These are phyloP conservation scores for Mizuhopecten yessoensis DNA, from an alignment of 1,140 invertebrate species.

Conservation along the genomic window DNA sequence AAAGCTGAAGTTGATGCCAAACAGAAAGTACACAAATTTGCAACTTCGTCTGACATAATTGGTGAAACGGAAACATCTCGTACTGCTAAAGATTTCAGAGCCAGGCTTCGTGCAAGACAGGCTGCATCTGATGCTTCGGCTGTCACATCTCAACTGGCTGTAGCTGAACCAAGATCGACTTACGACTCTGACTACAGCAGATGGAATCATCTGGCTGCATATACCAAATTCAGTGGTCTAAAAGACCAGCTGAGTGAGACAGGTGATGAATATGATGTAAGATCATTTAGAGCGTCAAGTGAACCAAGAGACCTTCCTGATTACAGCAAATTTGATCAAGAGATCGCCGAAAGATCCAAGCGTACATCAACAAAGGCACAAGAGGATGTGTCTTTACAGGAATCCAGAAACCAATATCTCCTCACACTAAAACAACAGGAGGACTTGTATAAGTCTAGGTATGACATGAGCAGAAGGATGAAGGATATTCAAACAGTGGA, in stretches of 20 bases:
- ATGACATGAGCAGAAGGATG: not conserved
- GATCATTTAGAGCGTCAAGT: not conserved
- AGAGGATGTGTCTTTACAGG: not conserved
- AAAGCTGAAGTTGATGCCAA: not conserved
- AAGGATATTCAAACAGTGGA: not conserved
- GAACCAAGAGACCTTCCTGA: not conserved
- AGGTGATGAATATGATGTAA: not conserved
- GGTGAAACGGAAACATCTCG: not conserved
- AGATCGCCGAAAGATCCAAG: not conserved
- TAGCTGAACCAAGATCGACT: not conserved
- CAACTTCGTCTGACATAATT: not conserved
- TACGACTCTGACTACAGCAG: not conserved
- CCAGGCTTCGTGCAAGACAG: not conserved
- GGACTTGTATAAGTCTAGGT: not conserved
- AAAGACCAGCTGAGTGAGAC: not conserved
- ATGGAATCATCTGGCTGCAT: slow-evolving; percentile 20
- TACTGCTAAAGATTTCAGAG: not conserved
- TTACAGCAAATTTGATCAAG: not conserved
- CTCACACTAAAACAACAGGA: not conserved
- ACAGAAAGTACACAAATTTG: not conserved
- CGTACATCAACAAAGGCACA: not conserved
- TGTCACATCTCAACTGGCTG: not conserved
- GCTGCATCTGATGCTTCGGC: not conserved
- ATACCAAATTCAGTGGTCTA: not conserved
- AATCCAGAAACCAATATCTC: not conserved